phyloP scores from a whole-genome alignment of 2,113 vertebrate genomes.

The Stomatorhinus ivindoensis region DNA sequence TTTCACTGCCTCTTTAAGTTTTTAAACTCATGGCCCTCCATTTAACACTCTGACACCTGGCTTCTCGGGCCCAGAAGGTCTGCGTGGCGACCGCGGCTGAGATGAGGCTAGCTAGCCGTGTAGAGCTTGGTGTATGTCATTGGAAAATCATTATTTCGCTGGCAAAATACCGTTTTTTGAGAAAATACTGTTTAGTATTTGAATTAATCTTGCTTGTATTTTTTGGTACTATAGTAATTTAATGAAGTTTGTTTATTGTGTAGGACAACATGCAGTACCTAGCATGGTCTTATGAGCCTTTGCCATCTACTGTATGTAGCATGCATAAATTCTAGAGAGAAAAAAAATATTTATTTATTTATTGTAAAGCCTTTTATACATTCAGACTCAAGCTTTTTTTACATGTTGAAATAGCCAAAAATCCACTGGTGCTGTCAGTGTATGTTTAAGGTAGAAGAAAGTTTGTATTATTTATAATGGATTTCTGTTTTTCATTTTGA shows the following conservation, averaged over 20 bases:
- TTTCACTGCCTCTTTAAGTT: conserved; percentile 95
- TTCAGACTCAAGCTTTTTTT: not conserved
- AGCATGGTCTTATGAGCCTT: not conserved
- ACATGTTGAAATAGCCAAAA: not conserved
- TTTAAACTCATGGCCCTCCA: conserved; percentile 76
- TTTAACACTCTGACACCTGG: conserved; percentile 75
- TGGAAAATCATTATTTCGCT: conserved; percentile 44
- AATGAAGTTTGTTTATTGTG: not conserved
- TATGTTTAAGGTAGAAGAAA: not conserved
- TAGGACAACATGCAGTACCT: not conserved
- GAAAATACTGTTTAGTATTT: conserved; percentile 32
- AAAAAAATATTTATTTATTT: not conserved
- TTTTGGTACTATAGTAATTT: conserved; percentile 31
- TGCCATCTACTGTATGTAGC: not conserved
- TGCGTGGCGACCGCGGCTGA: conserved; percentile 25
- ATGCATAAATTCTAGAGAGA: not conserved
- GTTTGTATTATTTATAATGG: not conserved
- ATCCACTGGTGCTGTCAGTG: not conserved
- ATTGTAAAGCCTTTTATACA: not conserved
- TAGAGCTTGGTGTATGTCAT: conserved; percentile 32
- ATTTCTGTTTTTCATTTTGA: not conserved
- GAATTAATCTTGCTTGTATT: conserved; percentile 36
- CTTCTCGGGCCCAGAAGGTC: conserved; percentile 10
- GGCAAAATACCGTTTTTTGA: not conserved
- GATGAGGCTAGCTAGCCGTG: conserved; percentile 35